A percentile compares a stretch with the other conserved stretches of the same genome.
These are phyloP conservation scores for Ptilonorhynchus violaceus DNA, from an alignment of 2,113 vertebrate species.

Conservation along the genomic window DNA sequence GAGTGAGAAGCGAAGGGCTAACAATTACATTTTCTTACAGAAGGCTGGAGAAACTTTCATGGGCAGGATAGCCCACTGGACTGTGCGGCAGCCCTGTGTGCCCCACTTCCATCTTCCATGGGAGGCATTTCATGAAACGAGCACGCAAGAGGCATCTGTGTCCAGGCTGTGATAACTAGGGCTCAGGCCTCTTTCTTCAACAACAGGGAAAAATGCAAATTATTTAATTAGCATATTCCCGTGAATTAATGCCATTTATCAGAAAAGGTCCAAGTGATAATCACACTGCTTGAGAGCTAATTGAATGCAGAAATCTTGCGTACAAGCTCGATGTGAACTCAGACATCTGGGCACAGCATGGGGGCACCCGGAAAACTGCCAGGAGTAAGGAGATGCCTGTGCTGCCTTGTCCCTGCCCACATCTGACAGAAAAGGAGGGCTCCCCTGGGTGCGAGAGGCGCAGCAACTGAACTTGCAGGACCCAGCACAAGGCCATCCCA, in stretches of 20 bases:
- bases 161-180: background rate
- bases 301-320: constrained; percentile 38
- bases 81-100: background rate
- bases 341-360: background rate
- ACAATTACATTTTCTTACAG: background rate
- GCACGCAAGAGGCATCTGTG: background rate
- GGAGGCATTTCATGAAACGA: background rate
- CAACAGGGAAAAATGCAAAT: constrained; percentile 44
- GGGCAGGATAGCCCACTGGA: background rate
- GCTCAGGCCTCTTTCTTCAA: constrained; percentile 11
- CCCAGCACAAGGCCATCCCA: background rate
- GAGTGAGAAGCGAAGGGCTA: background rate
- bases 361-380: accelerated
- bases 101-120: background rate
- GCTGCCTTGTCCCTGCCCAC: background rate
- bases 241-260: constrained; percentile 54
- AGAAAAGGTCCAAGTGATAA: constrained; percentile 53
- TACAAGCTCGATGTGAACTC: background rate
- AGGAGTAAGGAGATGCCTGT: background rate
- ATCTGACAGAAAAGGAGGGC: background rate
- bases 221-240: constrained; percentile 57
- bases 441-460: accelerated
- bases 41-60: background rate
- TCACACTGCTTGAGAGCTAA: constrained; percentile 57
- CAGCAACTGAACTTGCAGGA: accelerated